Evolutionary conservation across 2,113 vertebrate genomes (phyloP), one percentile per base, ranked within the genome.

Genomic region (Calcarius ornatus): DNA sequence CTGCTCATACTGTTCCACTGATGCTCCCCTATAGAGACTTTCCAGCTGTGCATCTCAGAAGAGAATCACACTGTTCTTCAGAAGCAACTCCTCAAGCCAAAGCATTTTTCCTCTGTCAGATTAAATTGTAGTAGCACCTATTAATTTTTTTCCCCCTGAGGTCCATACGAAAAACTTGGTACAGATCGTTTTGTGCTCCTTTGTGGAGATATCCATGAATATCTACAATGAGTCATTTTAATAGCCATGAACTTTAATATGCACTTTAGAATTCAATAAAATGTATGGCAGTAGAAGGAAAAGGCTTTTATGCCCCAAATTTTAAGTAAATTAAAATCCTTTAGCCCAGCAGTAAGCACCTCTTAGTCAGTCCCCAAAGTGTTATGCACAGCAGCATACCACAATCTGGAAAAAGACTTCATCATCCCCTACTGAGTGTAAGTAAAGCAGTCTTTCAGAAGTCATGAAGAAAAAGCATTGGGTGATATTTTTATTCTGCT

Each of bases 281-380:
- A 89, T 80, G 31, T 86, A 70, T 81, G 87, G 70, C 64, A 91
- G 82, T 88, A 71, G 90, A 95, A 93, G 77, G 70, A 70, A 85
- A 96, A 95, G 43, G 57, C 73, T 97, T 97, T 96, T 90, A 91
- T 88, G 38, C n/a, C 69, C 73, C 71, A 83, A 69, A 83, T 96
- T 95, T 77, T 91, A 78, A 85, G 73, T 37, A 79, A 90, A 95
- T 93, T 81, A 81, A 94, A 81, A 94, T 72, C 70, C 73, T 95
- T 77, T 73, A 54, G 59, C 81, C 81, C 89, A 96, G 87, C 82
- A 78, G 81, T 90, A 68, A 61, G 83, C 77, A 47, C 68, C 69
- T 90, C 65, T 81, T 92, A 87, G 86, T 94, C 91, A 94, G 91
- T 59, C 35, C 69, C 77, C 71, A 81, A 78, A 91, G 81, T 73